Evolutionary conservation across 2,797 vertebrate genomes (phyloP).

Genomic region (Huso huso): DNA sequence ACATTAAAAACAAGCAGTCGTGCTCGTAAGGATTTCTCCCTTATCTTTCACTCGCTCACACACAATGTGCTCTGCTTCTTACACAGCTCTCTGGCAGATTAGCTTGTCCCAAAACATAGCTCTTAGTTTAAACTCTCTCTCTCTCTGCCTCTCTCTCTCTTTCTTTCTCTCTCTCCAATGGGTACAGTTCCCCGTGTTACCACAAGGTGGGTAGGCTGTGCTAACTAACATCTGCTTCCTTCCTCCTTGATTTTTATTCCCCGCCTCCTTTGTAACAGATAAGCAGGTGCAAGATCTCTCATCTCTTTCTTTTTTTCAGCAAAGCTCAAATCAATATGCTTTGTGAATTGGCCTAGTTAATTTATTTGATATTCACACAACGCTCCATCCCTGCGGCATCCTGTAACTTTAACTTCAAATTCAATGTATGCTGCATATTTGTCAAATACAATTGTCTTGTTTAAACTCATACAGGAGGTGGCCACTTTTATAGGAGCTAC

Average conservation of each 20-base stretch:
- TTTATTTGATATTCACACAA: too few species aligned
- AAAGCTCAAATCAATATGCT: slow-evolving; percentile 6
- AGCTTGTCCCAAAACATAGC: slow-evolving; percentile 99
- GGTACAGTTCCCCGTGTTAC: slow-evolving; percentile 89
- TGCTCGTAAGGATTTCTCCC: slow-evolving; percentile 84
- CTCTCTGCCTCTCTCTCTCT: slow-evolving; percentile 54
- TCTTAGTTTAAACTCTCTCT: slow-evolving; percentile 96
- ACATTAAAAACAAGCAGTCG: slow-evolving; percentile 91
- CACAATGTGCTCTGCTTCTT: slow-evolving; percentile 92
- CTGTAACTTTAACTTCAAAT: too few species aligned
- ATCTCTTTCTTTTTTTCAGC: slow-evolving; percentile 2
- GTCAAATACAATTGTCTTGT: too few species aligned
- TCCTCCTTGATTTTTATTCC: slow-evolving; percentile 44
- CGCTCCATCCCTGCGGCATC: too few species aligned
- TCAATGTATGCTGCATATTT: too few species aligned
- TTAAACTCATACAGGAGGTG: too few species aligned
- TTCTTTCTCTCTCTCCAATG: slow-evolving; percentile 58
- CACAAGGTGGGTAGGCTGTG: slow-evolving; percentile 97
- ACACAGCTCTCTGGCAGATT: slow-evolving; percentile 96
- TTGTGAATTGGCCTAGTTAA: neutral
- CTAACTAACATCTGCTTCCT: slow-evolving; percentile 67
- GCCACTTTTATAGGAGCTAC: too few species aligned
- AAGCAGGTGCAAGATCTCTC: slow-evolving; percentile 18
- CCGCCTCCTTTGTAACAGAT: slow-evolving; percentile 16
- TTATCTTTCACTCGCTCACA: slow-evolving; percentile 80